phyloP scores from a whole-genome alignment of 2,113 vertebrate species.

The Chlamydotis undulata region DNA sequence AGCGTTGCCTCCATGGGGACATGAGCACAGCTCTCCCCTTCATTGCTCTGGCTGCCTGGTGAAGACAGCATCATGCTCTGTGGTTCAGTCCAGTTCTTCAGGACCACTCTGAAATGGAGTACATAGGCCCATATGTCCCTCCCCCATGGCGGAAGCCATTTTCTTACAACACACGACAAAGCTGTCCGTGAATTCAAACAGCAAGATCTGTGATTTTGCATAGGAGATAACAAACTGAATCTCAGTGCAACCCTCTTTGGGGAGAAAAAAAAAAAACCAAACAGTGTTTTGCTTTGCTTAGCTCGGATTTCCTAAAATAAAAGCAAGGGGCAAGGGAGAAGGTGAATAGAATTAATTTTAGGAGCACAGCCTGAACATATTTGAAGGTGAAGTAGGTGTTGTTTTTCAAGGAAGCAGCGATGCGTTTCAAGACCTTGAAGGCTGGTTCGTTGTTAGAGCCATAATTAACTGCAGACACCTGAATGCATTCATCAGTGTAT shows the following conservation, averaged over 20 bases:
- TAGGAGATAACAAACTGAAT: not conserved
- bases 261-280: not conserved
- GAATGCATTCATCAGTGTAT: not conserved
- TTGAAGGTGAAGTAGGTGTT: not conserved
- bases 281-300: not conserved
- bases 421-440: not conserved
- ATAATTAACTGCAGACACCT: not conserved
- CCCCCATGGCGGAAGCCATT: not conserved
- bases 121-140: not conserved
- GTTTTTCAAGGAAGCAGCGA: not conserved
- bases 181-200: not conserved
- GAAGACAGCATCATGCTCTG: not conserved
- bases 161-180: not conserved
- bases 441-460: not conserved
- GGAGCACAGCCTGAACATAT: not conserved
- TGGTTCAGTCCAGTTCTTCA: not conserved
- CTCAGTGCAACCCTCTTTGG: not conserved
- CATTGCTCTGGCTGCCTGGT: not conserved
- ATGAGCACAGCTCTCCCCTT: not conserved
- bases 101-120: not conserved
- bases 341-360: not conserved
- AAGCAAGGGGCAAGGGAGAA: not conserved
- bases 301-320: not conserved
- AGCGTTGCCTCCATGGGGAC: not conserved
- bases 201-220: not conserved